Evolutionary conservation across 2,888 invertebrate genomes (phyloP), one percentile per base, ranked within the genome.

Genomic region (Yponomeuta evonymella): DNA sequence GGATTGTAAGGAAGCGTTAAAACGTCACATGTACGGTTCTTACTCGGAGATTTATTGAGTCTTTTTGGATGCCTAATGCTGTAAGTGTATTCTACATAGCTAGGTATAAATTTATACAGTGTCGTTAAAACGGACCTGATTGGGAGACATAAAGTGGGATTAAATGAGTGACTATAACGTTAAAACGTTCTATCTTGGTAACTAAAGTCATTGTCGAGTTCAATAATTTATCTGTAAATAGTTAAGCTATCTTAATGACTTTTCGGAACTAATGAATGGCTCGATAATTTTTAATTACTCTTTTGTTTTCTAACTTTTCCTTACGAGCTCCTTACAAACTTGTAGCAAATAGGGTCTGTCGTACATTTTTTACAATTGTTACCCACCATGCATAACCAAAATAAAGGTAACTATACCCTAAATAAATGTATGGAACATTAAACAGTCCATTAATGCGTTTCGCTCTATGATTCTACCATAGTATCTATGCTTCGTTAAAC

Each of bases 1-100:
- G 70, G 70, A 70, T 51, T 51, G 66, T 66, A 70, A 43, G 70
- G 70, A 70, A 70, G 65, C 70, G 70, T 70, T 64, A 70, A 70
- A 58, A 66, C 62, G 71, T 71, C 71, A 66, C 64, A 33, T 15
- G 51, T 33, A 70, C 51, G 68, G 23, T 58, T 48, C 29, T 63
- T 62, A 48, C 51, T 48, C 9, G 10, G 33, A 71, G 71, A 71
- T 71, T 67, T 71, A 71, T 15, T 51, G 63, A 33, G n/a, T 48
- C 65, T 48, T 70, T 70, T 30, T 66, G 30, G 23, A 6, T 3
- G 58, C 29, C 43, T 43, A 64, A 64, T 70, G 36, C 11, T 23
- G 48, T 48, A 43, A 70, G 63, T 65, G 70, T 23, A 48, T 69
- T 69, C 36, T 69, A 69, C 58, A 69, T 69, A 69, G 69, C 69